Conservation (phyloP, 2,797 vertebrate species). For the Aphelocoma californica region DNA sequence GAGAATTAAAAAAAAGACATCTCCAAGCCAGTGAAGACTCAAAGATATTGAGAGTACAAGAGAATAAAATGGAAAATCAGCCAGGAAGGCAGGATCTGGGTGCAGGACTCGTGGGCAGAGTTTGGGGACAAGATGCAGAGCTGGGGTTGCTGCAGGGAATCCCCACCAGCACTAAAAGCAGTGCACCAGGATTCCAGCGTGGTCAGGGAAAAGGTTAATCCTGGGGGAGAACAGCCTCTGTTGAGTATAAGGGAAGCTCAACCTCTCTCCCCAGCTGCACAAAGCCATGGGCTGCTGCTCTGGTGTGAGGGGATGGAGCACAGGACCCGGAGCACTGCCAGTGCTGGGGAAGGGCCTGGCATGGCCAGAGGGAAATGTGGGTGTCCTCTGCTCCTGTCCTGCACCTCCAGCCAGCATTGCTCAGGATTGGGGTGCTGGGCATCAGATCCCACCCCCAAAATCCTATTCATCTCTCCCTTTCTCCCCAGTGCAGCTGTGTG, state of each 20-base stretch:
- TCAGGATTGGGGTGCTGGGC: neutral
- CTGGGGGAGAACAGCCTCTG: neutral
- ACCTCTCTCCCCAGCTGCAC: neutral
- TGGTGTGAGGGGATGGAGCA: neutral
- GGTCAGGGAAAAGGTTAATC: neutral
- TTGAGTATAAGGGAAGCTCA: neutral
- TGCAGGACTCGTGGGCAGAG: neutral
- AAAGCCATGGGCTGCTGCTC: neutral
- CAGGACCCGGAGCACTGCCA: neutral
- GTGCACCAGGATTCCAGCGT: rapidly evolving
- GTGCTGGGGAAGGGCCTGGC: neutral
- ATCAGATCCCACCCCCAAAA: neutral
- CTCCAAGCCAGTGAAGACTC: neutral
- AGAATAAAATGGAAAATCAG: neutral
- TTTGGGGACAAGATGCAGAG: neutral
- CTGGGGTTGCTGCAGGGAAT: neutral
- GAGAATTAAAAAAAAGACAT: neutral
- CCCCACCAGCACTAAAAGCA: neutral
- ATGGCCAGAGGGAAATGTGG: neutral
- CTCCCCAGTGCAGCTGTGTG: neutral
- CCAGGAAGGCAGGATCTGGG: neutral
- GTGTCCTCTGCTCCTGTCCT: neutral
- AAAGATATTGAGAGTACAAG: neutral
- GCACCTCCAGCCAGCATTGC: neutral
- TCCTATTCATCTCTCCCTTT: neutral